A percentile compares a stretch with the other conserved stretches of the same genome.
These are phyloP conservation scores for Crossaster papposus DNA, from an alignment of 53 echinoderm and acorn worm species.

Conservation along the genomic window DNA sequence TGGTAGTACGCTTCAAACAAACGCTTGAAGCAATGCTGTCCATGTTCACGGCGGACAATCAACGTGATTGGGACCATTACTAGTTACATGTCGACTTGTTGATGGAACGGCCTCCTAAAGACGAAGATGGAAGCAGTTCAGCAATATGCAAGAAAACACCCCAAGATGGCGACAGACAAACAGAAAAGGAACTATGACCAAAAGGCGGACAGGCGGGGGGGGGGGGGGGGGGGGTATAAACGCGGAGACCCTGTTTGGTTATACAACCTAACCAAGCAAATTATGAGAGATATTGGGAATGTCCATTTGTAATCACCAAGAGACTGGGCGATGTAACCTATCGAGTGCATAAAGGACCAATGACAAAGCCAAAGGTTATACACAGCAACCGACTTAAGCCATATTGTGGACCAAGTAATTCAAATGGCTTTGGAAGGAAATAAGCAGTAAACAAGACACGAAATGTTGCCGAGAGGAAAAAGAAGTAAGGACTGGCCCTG, in stretches of 20 bases:
- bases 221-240: too few relatives aligned
- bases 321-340: constrained; percentile 17
- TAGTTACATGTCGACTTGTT: constrained; percentile 34
- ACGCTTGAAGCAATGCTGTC: constrained; percentile 39
- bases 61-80: constrained; percentile 22
- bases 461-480: background rate
- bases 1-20: too few relatives aligned
- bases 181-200: too few relatives aligned
- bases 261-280: background rate
- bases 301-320: constrained; percentile 11
- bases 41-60: constrained; percentile 14
- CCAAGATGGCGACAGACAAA: background rate
- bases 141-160: too few relatives aligned
- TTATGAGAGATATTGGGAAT: background rate
- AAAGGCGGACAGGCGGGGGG: too few relatives aligned
- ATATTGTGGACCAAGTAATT: constrained; percentile 3
- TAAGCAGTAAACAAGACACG: background rate
- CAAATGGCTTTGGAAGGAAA: constrained; percentile 6
- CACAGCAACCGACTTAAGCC: constrained; percentile 13
- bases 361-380: background rate
- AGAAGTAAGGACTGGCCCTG: background rate
- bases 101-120: background rate
- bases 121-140: constrained; percentile 42
- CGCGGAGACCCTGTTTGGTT: constrained; percentile 25
- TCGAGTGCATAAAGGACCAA: background rate